Evolutionary conservation across 2,888 invertebrate genomes (phyloP).

Genomic region (Gari tellinella): DNA sequence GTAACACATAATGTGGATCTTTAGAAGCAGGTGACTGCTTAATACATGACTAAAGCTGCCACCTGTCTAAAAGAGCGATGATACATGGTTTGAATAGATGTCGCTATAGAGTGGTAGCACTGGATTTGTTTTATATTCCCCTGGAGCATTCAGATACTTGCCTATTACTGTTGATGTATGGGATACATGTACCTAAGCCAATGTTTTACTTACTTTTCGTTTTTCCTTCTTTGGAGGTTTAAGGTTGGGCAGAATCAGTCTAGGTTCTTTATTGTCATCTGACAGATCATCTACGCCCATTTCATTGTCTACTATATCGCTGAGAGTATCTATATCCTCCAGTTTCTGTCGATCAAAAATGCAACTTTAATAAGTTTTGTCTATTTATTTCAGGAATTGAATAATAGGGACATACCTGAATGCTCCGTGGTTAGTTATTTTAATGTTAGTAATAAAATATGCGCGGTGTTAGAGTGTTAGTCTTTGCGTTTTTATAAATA

Average conservation of each 20-base stretch:
- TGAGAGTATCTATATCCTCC: slow-evolving; percentile 59
- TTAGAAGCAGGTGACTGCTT: no score
- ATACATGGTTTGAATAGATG: no score
- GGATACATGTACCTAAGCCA: no score
- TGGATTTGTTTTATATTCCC: no score
- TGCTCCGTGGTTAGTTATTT: slow-evolving; percentile 40
- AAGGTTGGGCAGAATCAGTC: slow-evolving; percentile 59
- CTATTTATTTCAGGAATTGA: neutral
- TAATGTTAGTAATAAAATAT: neutral
- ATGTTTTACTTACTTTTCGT: slow-evolving; percentile 45
- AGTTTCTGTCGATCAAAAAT: slow-evolving; percentile 37
- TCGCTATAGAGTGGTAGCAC: no score
- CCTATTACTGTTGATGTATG: no score
- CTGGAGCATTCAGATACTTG: slow-evolving; percentile 31
- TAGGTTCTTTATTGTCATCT: slow-evolving; percentile 51
- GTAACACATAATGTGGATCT: no score
- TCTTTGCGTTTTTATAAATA: no score
- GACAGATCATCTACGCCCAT: slow-evolving; percentile 54
- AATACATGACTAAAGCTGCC: no score
- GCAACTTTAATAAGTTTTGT: neutral
- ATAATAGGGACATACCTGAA: slow-evolving; percentile 14
- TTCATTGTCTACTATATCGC: slow-evolving; percentile 62
- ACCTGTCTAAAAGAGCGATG: no score
- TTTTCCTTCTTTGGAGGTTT: slow-evolving; percentile 42
- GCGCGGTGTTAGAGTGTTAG: no score